phyloP scores from a whole-genome alignment of 35 echinoderm and acorn worm genomes.

The Amphiura filiformis region DNA sequence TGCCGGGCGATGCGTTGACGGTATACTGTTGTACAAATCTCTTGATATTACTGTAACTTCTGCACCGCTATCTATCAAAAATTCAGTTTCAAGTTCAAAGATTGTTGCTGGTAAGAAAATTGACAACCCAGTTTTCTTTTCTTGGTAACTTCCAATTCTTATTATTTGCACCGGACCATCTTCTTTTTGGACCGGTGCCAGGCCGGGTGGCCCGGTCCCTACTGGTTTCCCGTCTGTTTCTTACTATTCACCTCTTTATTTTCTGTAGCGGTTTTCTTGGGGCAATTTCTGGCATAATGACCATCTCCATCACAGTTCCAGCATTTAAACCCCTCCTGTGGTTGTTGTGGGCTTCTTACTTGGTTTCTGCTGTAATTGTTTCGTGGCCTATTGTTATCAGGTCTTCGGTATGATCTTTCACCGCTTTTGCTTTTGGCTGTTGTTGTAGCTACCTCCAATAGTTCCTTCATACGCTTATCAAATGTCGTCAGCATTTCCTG shows the following conservation, averaged over 20 bases:
- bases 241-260: not conserved
- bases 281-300: constrained; percentile 16
- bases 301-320: not conserved
- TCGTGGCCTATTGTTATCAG: not conserved
- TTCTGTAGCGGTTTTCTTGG: not conserved
- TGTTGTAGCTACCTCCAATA: not conserved
- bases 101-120: not conserved
- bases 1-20: not conserved
- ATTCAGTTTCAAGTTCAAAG: not conserved
- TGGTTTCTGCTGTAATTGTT: not conserved
- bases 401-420: not conserved
- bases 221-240: constrained; percentile 13
- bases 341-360: no score
- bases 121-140: not conserved
- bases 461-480: not conserved
- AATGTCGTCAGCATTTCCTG: not conserved
- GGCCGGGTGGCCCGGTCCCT: constrained; percentile 16
- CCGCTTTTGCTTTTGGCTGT: not conserved
- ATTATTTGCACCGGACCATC: not conserved
- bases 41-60: constrained; percentile 21
- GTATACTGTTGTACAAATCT: not conserved
- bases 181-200: not conserved
- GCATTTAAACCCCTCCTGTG: no score
- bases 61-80: constrained; percentile 24
- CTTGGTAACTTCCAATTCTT: no score